A percentile compares a stretch with the other conserved stretches of the same genome.
Conservation (phyloP, 2,113 vertebrate genomes). For the Cephalopterus ornatus region DNA sequence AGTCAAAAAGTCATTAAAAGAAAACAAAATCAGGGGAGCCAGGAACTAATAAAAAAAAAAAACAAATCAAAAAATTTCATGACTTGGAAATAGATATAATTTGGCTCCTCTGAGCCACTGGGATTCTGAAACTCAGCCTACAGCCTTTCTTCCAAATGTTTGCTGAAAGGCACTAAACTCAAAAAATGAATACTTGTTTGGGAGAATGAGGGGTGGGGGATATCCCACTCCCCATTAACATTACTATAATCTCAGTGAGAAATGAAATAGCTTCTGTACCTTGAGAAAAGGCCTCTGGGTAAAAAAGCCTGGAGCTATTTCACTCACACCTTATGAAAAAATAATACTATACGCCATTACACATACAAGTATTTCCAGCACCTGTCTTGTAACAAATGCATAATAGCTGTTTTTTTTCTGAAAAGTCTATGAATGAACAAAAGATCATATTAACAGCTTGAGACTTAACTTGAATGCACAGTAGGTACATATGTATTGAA, state of each 20-base stretch:
- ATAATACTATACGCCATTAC: background rate
- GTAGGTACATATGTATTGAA: background rate
- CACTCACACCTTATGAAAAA: constrained; percentile 1
- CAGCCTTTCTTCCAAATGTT: background rate
- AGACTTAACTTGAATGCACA: background rate
- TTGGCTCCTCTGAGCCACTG: background rate
- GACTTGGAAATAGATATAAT: background rate
- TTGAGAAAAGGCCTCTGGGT: background rate
- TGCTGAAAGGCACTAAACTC: background rate
- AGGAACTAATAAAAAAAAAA: background rate
- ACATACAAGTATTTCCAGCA: background rate
- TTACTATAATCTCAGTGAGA: background rate
- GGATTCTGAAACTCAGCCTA: background rate
- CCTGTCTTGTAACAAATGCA: background rate
- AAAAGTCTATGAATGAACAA: background rate
- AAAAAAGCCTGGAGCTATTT: constrained; percentile 4
- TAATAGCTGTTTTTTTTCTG: background rate
- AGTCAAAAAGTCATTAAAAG: background rate
- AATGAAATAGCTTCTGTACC: background rate
- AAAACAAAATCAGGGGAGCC: background rate
- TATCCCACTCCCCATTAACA: background rate
- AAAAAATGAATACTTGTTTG: background rate
- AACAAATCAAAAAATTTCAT: background rate
- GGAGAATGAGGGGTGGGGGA: background rate
- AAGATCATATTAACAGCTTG: background rate